A percentile compares a stretch with the other conserved stretches of the same genome.
phyloP scores from a whole-genome alignment of 2,888 invertebrate species.

The Drosophila colorata region DNA sequence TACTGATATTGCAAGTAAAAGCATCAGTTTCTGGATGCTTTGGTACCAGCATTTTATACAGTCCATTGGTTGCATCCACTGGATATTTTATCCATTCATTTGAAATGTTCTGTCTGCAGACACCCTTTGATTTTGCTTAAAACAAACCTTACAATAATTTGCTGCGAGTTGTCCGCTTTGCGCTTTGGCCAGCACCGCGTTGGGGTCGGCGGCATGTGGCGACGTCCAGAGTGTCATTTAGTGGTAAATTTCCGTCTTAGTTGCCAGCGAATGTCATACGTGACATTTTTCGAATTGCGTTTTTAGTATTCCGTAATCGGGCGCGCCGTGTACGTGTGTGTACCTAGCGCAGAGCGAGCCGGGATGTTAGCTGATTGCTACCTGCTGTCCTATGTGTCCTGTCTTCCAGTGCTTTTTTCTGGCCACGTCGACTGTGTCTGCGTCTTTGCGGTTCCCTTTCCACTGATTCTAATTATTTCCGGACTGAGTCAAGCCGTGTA shows the following conservation, averaged over 20 bases:
- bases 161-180: conserved; percentile 28
- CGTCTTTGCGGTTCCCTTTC: conserved; percentile 12
- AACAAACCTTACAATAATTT: conserved; percentile 47
- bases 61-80: conserved; percentile 2
- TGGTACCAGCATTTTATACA: not conserved
- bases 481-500: conserved; percentile 1
- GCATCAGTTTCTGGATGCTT: not conserved
- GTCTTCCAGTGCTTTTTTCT: conserved; percentile 37
- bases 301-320: conserved; percentile 61
- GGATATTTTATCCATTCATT: conserved; percentile 28
- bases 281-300: conserved; percentile 75
- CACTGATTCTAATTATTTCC: conserved; percentile 49
- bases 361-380: conserved; percentile 7
- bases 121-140: conserved; percentile 13
- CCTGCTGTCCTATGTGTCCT: conserved; percentile 18
- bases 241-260: conserved; percentile 73
- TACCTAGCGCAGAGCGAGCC: not conserved
- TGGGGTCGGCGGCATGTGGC: not conserved
- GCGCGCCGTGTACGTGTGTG: conserved; percentile 10
- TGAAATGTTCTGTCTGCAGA: not conserved
- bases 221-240: conserved; percentile 54
- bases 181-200: conserved; percentile 36
- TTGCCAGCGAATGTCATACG: conserved; percentile 74
- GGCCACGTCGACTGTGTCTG: not conserved
- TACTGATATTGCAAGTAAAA: no score